Evolutionary conservation across 1,140 invertebrate genomes (phyloP).

Genomic region (Psix sp.): DNA sequence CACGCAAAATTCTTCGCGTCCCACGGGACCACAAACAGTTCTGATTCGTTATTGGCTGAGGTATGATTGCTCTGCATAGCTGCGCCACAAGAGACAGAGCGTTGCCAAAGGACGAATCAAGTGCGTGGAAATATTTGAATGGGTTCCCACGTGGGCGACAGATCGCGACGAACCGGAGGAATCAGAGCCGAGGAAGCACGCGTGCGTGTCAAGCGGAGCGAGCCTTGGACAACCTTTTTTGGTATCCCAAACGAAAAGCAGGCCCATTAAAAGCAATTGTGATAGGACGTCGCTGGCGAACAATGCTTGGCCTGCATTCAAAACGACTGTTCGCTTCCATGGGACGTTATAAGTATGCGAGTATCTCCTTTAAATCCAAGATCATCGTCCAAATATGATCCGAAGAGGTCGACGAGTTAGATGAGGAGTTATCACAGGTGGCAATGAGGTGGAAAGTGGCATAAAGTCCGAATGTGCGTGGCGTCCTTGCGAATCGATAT

Average conservation of each 20-base stretch:
- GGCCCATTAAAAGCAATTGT: slow-evolving; percentile 45
- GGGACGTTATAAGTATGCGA: too few species aligned
- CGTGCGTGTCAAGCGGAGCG: slow-evolving; percentile 21
- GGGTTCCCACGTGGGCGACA: slow-evolving; percentile 55
- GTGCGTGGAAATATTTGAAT: slow-evolving; percentile 63
- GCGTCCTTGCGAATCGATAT: too few species aligned
- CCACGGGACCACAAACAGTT: slow-evolving; percentile 46
- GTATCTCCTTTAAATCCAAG: too few species aligned
- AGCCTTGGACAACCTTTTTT: slow-evolving; percentile 70
- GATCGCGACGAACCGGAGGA: slow-evolving; percentile 16
- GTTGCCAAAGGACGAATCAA: slow-evolving; percentile 47
- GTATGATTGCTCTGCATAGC: too few species aligned
- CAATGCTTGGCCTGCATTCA: too few species aligned
- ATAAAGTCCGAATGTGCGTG: too few species aligned
- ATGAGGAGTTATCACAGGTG: too few species aligned
- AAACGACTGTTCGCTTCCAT: too few species aligned
- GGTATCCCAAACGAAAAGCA: slow-evolving; percentile 59
- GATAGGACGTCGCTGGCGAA: slow-evolving; percentile 19
- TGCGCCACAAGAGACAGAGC: slow-evolving; percentile 14
- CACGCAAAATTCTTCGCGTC: slow-evolving; percentile 49
- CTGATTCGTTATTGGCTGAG: slow-evolving; percentile 34
- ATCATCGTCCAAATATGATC: too few species aligned
- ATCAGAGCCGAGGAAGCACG: slow-evolving; percentile 13
- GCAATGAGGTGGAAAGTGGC: too few species aligned
- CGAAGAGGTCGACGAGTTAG: too few species aligned